Evolutionary conservation across 1,140 invertebrate genomes (phyloP), one percentile per base, ranked within the genome.

Genomic region (Anastrepha ludens): DNA sequence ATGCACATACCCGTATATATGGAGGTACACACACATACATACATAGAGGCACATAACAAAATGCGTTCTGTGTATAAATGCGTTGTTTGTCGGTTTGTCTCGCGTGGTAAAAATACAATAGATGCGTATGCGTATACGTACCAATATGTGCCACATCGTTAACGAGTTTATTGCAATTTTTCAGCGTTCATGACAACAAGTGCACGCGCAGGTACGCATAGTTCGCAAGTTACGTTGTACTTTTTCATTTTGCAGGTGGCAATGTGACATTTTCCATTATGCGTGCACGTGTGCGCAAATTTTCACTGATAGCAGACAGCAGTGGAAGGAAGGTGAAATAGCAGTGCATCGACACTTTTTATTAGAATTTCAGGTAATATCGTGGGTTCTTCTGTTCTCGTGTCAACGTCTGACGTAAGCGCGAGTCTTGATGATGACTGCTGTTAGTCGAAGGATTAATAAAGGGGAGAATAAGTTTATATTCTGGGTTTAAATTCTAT

Each of bases 161-260:
- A 74, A 74, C 67, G 67, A 74, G 67, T 74, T 74, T 74, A 74
- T 74, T 74, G 67, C n/a, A 74, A 74, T 74, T 74, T 74, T 74
- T 47, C 67, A 44, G 41, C 67, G 44, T 74, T 17, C 41, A 13
- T 44, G 67, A 13, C 67, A 74, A 74, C 41, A 67, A 67, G 20
- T 67, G 64, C 29, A 44, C 67, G 67, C 44, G 39, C 15, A 47
- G 4, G 64, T 20, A 74, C 67, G 67, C 39, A 74, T 13, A 47
- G 4, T 74, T 74, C 39, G 67, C 67, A 3, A 44, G 17, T 74
- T 44, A 44, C 67, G 44, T 74, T 74, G 67, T 7, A 6, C 15
- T 55, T 74, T 15, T 74, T 74, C 44, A 39, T 20, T 81, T 81
- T 58, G 55, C 17, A 20, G 74, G 47, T 55, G 74, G 17, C 20